These are phyloP conservation scores for Mesorhabditis spiculigera DNA, from an alignment of 2,888 invertebrate genomes.

Conservation along the genomic window DNA sequence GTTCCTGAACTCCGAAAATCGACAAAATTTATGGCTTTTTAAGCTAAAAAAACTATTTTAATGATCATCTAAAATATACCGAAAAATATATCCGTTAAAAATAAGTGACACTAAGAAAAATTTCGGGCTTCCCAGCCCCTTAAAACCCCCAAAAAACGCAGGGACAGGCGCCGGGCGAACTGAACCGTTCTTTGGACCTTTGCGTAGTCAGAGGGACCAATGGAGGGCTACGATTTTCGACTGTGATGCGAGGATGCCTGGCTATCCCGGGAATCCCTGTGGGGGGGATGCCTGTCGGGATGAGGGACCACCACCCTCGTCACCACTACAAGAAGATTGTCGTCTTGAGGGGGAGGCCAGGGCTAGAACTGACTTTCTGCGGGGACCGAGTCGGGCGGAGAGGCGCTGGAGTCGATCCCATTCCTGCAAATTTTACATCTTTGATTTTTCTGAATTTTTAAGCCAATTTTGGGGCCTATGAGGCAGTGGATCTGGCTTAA, in stretches of 20 bases:
- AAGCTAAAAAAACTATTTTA: too few species aligned
- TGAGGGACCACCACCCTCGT: neutral
- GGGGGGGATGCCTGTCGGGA: neutral
- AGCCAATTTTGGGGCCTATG: neutral
- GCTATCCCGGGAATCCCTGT: neutral
- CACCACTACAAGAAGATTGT: neutral
- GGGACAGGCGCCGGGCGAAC: too few species aligned
- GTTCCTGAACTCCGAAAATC: too few species aligned
- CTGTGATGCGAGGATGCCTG: neutral
- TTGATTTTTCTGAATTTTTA: neutral
- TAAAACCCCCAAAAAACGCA: too few species aligned
- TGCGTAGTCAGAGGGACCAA: neutral
- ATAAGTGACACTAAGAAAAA: too few species aligned
- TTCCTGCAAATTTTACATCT: conserved; percentile 27
- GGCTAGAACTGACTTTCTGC: conserved; percentile 2
- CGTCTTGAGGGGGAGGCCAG: neutral
- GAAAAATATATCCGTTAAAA: too few species aligned
- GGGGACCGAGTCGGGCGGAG: conserved; percentile 17
- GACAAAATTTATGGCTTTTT: too few species aligned
- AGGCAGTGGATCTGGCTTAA: too few species aligned
- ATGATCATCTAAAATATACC: too few species aligned
- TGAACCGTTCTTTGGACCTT: neutral
- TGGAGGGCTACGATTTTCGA: neutral
- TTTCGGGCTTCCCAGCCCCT: too few species aligned
- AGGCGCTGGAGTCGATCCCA: conserved; percentile 52